Percentiles rank a stretch among this genome's conserved stretches.
Evolutionary conservation across 2,113 vertebrate genomes (phyloP).

Genomic region (Brienomyrus brachyistius): DNA sequence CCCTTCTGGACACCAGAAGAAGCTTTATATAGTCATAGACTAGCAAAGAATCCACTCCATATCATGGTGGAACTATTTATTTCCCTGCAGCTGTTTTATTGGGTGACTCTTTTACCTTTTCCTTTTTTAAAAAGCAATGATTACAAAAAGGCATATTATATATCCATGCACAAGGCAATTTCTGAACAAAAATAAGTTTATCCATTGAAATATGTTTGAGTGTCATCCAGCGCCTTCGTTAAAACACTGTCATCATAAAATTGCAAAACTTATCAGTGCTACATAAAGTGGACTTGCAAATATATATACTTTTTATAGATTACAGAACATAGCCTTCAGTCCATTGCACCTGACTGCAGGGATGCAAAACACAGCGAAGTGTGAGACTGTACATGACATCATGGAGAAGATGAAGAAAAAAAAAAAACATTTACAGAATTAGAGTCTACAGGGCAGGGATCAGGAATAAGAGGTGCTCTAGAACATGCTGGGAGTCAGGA

Average conservation of each 20-base stretch:
- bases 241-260: not conserved
- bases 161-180: not conserved
- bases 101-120: not conserved
- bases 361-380: not conserved
- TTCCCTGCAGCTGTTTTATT: not conserved
- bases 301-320: not conserved
- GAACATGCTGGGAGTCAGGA: slow-evolving; percentile 70
- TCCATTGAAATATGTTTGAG: not conserved
- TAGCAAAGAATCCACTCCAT: not conserved
- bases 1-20: slow-evolving; percentile 24
- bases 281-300: not conserved
- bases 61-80: not conserved
- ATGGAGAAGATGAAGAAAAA: slow-evolving; percentile 49
- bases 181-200: not conserved
- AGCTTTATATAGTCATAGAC: too few species aligned
- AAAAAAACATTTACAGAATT: slow-evolving; percentile 64
- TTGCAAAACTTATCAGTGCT: not conserved
- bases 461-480: slow-evolving; percentile 84
- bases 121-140: not conserved
- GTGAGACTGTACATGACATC: slow-evolving; percentile 13
- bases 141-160: not conserved
- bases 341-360: not conserved
- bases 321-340: not conserved
- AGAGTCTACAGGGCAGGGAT: slow-evolving; percentile 77
- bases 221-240: not conserved